Percentiles rank a stretch among this genome's conserved stretches.
phyloP scores from a whole-genome alignment of 2,797 vertebrate genomes.

The Sparidentex hasta region DNA sequence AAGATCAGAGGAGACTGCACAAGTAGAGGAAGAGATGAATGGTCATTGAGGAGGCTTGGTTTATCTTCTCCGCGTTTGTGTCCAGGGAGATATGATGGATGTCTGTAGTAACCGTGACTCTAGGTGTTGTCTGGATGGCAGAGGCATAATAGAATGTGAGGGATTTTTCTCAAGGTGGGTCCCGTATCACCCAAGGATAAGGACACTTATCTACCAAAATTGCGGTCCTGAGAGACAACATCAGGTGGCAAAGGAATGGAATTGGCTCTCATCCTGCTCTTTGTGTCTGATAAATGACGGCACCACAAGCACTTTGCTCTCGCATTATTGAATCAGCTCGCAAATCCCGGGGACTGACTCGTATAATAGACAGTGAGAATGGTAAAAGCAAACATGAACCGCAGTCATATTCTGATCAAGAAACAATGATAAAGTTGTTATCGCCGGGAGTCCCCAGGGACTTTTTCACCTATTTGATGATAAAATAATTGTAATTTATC shows the following conservation, averaged over 20 bases:
- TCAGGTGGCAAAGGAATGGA: slow-evolving; percentile 45
- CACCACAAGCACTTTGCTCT: slow-evolving; percentile 54
- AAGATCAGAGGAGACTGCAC: slow-evolving; percentile 55
- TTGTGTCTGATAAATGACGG: slow-evolving; percentile 74
- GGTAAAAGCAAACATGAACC: slow-evolving; percentile 26
- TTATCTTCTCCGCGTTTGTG: slow-evolving; percentile 58
- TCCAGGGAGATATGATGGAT: slow-evolving; percentile 70
- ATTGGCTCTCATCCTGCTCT: slow-evolving; percentile 67
- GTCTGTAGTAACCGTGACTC: slow-evolving; percentile 46
- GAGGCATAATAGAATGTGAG: slow-evolving; percentile 62
- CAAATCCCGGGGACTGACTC: slow-evolving; percentile 31
- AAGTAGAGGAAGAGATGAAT: slow-evolving; percentile 61
- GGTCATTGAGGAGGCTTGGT: slow-evolving; percentile 43
- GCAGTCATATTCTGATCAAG: not conserved
- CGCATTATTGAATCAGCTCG: slow-evolving; percentile 57
- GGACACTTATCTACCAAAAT: slow-evolving; percentile 70
- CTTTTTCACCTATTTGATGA: not conserved
- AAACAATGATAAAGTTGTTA: not conserved
- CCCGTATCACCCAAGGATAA: slow-evolving; percentile 62
- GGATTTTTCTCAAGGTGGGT: slow-evolving; percentile 68
- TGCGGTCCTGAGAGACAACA: slow-evolving; percentile 64
- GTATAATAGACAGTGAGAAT: slow-evolving; percentile 9
- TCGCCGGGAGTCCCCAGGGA: not conserved
- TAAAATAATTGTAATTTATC: not conserved
- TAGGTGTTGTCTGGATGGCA: slow-evolving; percentile 43